A percentile compares a stretch with the other conserved stretches of the same genome.
Evolutionary conservation across 2,113 vertebrate genomes (phyloP).

Genomic region (Pedetes capensis): DNA sequence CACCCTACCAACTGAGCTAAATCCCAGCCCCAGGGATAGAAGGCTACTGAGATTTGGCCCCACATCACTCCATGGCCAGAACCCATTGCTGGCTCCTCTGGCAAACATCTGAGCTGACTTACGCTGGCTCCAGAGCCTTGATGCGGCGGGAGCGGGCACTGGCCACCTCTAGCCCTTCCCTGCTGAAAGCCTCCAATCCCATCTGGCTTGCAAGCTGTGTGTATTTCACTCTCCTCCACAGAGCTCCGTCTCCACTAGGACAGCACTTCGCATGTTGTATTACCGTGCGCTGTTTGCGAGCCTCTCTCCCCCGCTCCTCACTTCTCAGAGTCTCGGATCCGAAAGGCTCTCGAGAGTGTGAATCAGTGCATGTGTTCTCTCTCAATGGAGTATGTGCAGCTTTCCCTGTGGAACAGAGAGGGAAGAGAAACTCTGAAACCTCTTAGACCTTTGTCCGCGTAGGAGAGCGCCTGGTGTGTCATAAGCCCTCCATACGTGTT

Average conservation of each 20-base stretch:
- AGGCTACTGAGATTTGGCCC: background rate
- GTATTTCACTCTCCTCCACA: slow-evolving; percentile 2
- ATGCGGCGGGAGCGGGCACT: background rate
- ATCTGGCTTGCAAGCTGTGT: slow-evolving; percentile 67
- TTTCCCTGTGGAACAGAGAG: background rate
- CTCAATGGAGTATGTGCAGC: background rate
- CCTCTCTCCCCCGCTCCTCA: background rate
- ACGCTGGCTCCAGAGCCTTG: background rate
- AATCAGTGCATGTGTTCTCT: background rate
- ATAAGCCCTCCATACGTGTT: accelerated
- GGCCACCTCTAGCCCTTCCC: background rate
- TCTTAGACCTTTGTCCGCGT: background rate
- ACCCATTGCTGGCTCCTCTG: background rate
- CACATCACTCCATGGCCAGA: background rate
- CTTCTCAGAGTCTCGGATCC: background rate
- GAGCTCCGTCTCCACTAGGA: slow-evolving; percentile 33
- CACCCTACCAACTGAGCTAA: too few relatives aligned
- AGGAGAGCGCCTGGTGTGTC: background rate
- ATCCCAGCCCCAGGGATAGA: background rate
- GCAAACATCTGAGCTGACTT: background rate
- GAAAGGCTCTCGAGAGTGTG: slow-evolving; percentile 35
- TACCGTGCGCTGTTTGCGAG: slow-evolving; percentile 4
- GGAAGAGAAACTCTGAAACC: background rate
- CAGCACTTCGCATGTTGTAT: background rate
- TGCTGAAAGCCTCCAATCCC: background rate